Conservation (phyloP, 2,113 vertebrate genomes). For the Dromas ardeola region DNA sequence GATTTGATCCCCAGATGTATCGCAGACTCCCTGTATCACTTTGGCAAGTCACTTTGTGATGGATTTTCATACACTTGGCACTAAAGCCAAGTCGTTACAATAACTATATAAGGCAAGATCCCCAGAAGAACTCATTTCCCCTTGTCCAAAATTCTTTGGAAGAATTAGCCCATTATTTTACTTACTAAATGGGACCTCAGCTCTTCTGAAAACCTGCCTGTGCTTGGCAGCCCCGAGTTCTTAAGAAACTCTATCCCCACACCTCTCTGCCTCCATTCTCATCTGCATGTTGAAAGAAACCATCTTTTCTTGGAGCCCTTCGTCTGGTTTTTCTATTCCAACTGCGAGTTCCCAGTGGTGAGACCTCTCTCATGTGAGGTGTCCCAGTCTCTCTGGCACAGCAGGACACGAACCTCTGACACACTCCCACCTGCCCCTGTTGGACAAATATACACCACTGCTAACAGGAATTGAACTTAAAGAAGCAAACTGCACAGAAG, state of each 20-base stretch:
- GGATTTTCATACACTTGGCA: conserved; percentile 2
- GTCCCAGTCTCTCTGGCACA: not conserved
- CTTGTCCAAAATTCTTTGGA: not conserved
- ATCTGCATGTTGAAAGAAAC: not conserved
- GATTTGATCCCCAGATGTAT: not conserved
- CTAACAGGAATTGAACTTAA: not conserved
- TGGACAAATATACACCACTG: not conserved
- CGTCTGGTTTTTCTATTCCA: not conserved
- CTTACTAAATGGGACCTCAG: not conserved
- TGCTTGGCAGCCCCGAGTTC: not conserved
- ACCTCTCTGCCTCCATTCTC: not conserved
- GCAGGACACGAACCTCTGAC: not conserved
- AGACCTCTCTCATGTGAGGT: not conserved
- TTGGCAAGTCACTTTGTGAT: not conserved
- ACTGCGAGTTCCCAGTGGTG: not conserved
- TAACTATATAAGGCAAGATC: conserved; percentile 29
- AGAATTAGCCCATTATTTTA: conserved; percentile 19
- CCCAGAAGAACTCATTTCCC: conserved; percentile 20
- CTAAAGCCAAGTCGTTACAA: not conserved
- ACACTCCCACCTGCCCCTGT: not conserved
- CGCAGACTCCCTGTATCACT: not conserved
- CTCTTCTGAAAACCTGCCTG: not conserved
- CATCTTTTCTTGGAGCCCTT: not conserved
- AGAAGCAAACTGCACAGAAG: not conserved
- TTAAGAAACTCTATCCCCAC: not conserved